These are phyloP conservation scores for Gallinago nigripennis DNA, from an alignment of 2,797 vertebrate species.

Conservation along the genomic window DNA sequence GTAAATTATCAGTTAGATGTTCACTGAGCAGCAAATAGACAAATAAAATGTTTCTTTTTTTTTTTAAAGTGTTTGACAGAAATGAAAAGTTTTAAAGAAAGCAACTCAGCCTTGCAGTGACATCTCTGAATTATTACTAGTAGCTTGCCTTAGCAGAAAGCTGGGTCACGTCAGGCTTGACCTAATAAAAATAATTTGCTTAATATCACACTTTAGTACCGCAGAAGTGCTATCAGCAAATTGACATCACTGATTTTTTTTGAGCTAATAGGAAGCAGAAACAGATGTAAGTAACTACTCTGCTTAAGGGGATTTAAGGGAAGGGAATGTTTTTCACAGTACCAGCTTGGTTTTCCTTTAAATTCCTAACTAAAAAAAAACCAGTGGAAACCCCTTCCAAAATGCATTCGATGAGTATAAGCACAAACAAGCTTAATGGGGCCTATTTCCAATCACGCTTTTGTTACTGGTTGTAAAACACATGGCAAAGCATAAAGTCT, in stretches of 20 bases:
- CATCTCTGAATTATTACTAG: neutral
- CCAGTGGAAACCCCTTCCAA: neutral
- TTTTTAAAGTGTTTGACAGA: neutral
- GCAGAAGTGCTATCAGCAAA: neutral
- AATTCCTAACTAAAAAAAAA: neutral
- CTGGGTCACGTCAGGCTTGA: neutral
- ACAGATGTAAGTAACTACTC: neutral
- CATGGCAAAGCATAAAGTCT: neutral
- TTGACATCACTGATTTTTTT: neutral
- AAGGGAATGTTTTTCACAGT: neutral
- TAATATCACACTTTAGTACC: neutral
- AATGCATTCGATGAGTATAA: neutral
- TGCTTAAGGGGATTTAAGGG: neutral
- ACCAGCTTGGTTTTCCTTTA: neutral
- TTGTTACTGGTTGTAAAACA: conserved; percentile 17
- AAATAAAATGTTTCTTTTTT: neutral
- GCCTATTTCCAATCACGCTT: neutral
- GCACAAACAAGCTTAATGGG: neutral
- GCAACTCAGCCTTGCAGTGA: neutral
- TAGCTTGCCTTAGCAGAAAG: neutral
- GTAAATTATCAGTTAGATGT: neutral
- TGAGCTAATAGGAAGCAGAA: neutral
- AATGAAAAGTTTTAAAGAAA: neutral
- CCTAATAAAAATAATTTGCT: conserved; percentile 5
- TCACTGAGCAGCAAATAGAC: neutral